These are phyloP conservation scores for Anorthoa munda DNA, from an alignment of 2,888 invertebrate genomes.

Conservation along the genomic window DNA sequence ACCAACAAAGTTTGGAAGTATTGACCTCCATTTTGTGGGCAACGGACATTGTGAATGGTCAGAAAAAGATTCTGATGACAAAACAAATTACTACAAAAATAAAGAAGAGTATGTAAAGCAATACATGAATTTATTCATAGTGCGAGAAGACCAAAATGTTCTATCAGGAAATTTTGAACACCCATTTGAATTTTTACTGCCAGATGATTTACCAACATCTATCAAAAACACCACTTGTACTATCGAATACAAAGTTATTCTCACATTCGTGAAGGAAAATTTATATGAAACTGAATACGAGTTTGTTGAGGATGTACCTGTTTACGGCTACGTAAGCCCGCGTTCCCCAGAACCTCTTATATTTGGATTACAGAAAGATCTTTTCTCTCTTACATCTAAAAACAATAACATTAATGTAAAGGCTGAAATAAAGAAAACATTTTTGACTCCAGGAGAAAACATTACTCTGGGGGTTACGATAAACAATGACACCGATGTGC, in stretches of 20 bases:
- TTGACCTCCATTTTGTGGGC: slow-evolving; percentile 64
- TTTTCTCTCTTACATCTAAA: slow-evolving; percentile 12
- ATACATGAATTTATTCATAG: slow-evolving; percentile 44
- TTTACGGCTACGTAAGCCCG: slow-evolving; percentile 30
- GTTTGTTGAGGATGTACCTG: slow-evolving; percentile 31
- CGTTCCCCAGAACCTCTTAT: slow-evolving; percentile 41
- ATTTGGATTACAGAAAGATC: slow-evolving; percentile 42
- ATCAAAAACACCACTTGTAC: slow-evolving; percentile 16
- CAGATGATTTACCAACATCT: slow-evolving; percentile 50
- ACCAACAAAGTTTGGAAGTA: slow-evolving; percentile 59
- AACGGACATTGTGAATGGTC: slow-evolving; percentile 63
- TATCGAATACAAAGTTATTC: slow-evolving; percentile 41
- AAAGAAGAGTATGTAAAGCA: slow-evolving; percentile 60
- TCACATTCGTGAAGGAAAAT: slow-evolving; percentile 37
- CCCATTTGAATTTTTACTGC: slow-evolving; percentile 48
- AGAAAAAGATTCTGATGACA: slow-evolving; percentile 18
- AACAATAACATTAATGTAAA: slow-evolving; percentile 27
- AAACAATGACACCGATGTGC: slow-evolving; percentile 40
- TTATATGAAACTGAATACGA: slow-evolving; percentile 18
- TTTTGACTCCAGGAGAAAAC: slow-evolving; percentile 54
- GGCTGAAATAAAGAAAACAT: slow-evolving; percentile 41
- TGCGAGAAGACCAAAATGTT: slow-evolving; percentile 1
- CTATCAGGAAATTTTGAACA: slow-evolving; percentile 19
- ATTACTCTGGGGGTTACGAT: slow-evolving; percentile 35
- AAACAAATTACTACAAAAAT: slow-evolving; percentile 12